These are phyloP conservation scores for Prosapia bicincta DNA, from an alignment of 2,888 invertebrate genomes.

Conservation along the genomic window DNA sequence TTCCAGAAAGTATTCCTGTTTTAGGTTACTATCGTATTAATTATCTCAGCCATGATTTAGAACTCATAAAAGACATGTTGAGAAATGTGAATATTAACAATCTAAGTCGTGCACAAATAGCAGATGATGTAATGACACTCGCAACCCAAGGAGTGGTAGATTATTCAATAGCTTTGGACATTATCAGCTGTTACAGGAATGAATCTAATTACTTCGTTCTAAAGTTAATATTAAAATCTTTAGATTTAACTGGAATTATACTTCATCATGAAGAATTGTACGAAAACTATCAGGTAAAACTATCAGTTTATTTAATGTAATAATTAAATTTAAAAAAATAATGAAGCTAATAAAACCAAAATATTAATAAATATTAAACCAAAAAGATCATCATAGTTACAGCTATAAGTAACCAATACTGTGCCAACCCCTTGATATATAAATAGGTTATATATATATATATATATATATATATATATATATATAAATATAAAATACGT, in stretches of 20 bases:
- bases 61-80: background rate
- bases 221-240: background rate
- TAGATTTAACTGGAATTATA: background rate
- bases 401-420: too few relatives aligned
- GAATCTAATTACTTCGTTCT: background rate
- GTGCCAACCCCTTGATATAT: too few relatives aligned
- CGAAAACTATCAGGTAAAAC: background rate
- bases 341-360: too few relatives aligned
- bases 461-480: too few relatives aligned
- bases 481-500: too few relatives aligned
- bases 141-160: background rate
- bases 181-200: background rate
- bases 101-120: background rate
- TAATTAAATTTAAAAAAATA: background rate
- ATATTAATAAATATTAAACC: too few relatives aligned
- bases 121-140: background rate
- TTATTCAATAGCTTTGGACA: background rate
- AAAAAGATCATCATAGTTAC: too few relatives aligned
- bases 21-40: background rate
- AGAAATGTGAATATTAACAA: background rate
- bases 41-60: background rate
- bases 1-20: background rate
- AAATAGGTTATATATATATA: too few relatives aligned
- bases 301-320: background rate
- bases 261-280: background rate